Evolutionary conservation across 2,113 vertebrate species (phyloP).

Genomic region (Merops nubicus): DNA sequence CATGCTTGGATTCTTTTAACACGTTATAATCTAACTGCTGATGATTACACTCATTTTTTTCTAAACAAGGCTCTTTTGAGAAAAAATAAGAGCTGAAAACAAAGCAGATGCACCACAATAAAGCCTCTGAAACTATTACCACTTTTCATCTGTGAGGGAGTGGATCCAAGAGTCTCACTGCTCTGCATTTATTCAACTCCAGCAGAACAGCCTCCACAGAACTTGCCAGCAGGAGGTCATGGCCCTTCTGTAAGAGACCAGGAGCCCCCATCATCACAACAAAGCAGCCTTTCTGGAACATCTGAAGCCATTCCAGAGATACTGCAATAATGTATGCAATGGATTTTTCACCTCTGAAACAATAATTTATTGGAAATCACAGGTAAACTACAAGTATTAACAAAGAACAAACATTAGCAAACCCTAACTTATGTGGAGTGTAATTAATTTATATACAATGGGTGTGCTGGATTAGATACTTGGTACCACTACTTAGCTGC

Average conservation of each 20-base stretch:
- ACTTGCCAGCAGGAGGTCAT: background rate
- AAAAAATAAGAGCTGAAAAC: background rate
- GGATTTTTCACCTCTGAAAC: background rate
- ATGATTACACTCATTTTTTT: accelerated
- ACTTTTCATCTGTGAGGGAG: background rate
- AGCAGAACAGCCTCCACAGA: background rate
- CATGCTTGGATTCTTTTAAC: background rate
- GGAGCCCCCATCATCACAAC: background rate
- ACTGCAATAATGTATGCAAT: accelerated
- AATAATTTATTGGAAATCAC: background rate
- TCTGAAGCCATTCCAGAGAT: background rate
- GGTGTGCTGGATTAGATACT: background rate
- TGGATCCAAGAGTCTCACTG: background rate
- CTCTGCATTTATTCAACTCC: background rate
- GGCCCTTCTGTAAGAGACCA: background rate
- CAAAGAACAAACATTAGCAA: background rate
- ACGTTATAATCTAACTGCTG: background rate
- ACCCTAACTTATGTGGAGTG: background rate
- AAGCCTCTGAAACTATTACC: background rate
- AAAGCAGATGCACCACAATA: background rate
- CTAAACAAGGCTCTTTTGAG: background rate
- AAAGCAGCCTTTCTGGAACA: background rate
- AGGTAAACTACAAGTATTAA: background rate
- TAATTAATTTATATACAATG: background rate
- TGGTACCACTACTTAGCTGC: conserved; percentile 3